Conservation (phyloP, 1,140 invertebrate species). For the Zaprionus kolodkinae region DNA sequence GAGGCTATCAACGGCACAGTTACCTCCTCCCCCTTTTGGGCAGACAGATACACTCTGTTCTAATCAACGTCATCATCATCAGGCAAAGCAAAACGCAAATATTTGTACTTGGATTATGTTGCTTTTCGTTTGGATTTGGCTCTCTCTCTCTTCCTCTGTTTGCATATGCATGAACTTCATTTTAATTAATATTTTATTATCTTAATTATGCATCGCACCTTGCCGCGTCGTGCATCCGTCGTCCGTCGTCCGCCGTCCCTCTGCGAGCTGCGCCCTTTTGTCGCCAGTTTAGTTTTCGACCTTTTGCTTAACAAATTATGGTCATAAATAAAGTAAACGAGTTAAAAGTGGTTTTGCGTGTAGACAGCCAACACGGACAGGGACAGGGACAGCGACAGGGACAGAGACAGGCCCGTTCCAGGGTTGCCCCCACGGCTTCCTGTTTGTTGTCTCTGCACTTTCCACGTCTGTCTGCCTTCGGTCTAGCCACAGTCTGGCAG, state of each 20-base stretch:
- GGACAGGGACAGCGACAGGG: constrained; percentile 55
- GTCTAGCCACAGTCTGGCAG: constrained; percentile 69
- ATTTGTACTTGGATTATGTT: constrained; percentile 59
- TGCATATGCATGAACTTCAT: constrained; percentile 82
- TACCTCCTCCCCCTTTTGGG: not conserved
- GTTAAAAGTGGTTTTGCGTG: constrained; percentile 85
- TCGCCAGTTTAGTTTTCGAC: constrained; percentile 74
- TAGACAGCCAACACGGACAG: constrained; percentile 65
- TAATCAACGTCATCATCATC: constrained; percentile 74
- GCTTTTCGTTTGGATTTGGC: constrained; percentile 23
- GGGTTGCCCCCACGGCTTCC: constrained; percentile 9
- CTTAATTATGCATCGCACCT: constrained; percentile 84
- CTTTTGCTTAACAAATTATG: constrained; percentile 83
- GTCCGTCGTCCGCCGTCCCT: not conserved
- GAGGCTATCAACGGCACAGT: constrained; percentile 72
- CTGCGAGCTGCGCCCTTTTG: constrained; percentile 61
- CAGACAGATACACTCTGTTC: constrained; percentile 19
- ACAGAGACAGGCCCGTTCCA: constrained; percentile 22
- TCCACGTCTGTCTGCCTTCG: constrained; percentile 39
- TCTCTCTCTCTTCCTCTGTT: constrained; percentile 30
- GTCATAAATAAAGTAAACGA: constrained; percentile 83
- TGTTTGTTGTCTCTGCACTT: constrained; percentile 40
- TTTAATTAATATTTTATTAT: constrained; percentile 84
- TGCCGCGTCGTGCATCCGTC: constrained; percentile 35
- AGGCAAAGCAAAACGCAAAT: constrained; percentile 57